Evolutionary conservation across 2,888 invertebrate species (phyloP).

Genomic region (Tetragnatha montana): DNA sequence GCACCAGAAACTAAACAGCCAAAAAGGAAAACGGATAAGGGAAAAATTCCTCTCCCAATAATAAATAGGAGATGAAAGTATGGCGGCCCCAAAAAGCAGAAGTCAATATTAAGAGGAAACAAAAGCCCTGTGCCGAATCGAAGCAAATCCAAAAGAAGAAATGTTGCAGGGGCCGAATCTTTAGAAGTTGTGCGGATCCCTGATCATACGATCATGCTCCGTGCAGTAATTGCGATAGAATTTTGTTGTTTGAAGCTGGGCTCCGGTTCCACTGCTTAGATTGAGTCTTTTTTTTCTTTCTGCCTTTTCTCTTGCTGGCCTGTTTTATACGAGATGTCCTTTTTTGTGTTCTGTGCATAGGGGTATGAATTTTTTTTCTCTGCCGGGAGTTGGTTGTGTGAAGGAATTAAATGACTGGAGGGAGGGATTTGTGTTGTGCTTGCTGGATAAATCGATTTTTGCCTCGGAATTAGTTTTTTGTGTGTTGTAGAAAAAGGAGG

Average conservation of each 20-base stretch:
- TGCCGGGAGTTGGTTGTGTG: not conserved
- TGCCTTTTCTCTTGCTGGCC: not conserved
- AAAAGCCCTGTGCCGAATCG: constrained; percentile 63
- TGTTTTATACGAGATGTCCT: not conserved
- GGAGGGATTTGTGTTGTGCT: not conserved
- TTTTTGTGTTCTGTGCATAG: constrained; percentile 26
- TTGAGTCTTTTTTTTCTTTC: constrained; percentile 48
- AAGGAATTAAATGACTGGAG: not conserved
- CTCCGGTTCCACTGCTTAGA: constrained; percentile 50
- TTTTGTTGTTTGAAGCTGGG: constrained; percentile 64
- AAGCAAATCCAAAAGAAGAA: constrained; percentile 62
- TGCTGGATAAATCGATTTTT: not conserved
- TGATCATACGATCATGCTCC: constrained; percentile 62
- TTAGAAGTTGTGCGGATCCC: constrained; percentile 55
- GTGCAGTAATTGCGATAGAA: constrained; percentile 67
- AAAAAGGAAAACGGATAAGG: not conserved
- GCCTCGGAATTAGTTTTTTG: too few relatives aligned
- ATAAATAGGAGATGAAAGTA: constrained; percentile 67
- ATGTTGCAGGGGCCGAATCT: constrained; percentile 55
- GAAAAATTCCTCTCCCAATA: constrained; percentile 24
- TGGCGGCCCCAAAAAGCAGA: constrained; percentile 60
- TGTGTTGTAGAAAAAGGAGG: too few relatives aligned
- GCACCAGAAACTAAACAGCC: not conserved
- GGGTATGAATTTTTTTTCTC: not conserved
- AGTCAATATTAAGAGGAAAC: constrained; percentile 69